Conservation (phyloP, 2,113 vertebrate species). For the Acinonyx jubatus region DNA sequence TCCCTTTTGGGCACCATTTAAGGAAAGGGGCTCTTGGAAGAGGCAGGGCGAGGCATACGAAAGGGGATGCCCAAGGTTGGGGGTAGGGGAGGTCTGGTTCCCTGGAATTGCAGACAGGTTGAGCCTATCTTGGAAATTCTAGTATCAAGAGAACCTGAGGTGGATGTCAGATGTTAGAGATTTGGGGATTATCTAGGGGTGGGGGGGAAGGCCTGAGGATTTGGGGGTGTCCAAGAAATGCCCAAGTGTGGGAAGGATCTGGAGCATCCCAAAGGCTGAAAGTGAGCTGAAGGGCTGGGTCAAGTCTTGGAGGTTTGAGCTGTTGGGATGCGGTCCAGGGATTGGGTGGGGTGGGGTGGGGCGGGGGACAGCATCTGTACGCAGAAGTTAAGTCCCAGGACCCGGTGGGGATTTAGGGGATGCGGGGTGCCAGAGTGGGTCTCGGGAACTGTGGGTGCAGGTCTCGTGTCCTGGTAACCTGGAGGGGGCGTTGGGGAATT, state of each 20-base stretch:
- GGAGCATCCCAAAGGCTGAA: conserved; percentile 64
- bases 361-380: not conserved
- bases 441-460: conserved; percentile 20
- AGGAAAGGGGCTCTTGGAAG: not conserved
- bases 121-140: not conserved
- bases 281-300: not conserved
- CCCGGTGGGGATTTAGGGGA: not conserved
- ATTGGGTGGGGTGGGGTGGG: not conserved
- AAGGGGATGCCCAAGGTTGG: not conserved
- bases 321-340: not conserved
- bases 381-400: not conserved
- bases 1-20: not conserved
- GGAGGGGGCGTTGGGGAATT: not conserved
- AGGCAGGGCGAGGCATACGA: not conserved
- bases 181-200: not conserved
- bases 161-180: not conserved
- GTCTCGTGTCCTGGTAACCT: conserved; percentile 47
- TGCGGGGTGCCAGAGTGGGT: conserved; percentile 1
- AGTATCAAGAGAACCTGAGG: not conserved
- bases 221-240: conserved; percentile 1
- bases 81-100: not conserved
- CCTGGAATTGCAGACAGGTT: not conserved
- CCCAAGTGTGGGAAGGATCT: not conserved
- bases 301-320: not conserved
- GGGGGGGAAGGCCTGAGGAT: not conserved